Conservation (phyloP, 2,888 invertebrate species). For the Xanthorhoe spadicearia region DNA sequence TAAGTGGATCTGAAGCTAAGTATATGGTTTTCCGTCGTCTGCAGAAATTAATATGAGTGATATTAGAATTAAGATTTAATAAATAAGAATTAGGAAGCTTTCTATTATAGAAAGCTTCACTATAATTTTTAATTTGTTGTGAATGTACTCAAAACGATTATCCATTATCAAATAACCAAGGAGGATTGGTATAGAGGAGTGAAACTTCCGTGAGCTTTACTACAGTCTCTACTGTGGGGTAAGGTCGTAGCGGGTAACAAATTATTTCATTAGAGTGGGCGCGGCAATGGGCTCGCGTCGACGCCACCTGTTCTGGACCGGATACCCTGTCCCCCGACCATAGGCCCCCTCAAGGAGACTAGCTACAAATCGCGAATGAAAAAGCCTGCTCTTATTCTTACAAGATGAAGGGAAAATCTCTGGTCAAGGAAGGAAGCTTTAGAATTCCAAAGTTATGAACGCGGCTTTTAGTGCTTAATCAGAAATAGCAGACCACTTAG, state of each 20-base stretch:
- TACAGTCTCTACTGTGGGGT: conserved; percentile 15
- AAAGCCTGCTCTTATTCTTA: conserved; percentile 24
- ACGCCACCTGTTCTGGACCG: conserved; percentile 79
- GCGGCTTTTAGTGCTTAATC: background rate
- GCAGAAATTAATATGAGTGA: no score
- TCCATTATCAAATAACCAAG: no score
- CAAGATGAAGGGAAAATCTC: conserved; percentile 7
- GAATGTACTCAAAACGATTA: no score
- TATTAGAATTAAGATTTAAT: no score
- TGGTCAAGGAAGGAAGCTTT: conserved; percentile 3
- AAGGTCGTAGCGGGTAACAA: conserved; percentile 75
- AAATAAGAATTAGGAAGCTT: no score
- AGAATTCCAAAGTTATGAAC: conserved; percentile 5
- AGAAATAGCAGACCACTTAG: background rate
- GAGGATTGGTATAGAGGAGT: no score
- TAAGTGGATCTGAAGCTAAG: no score
- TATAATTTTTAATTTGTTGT: no score
- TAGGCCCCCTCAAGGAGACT: conserved; percentile 47
- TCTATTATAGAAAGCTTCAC: no score
- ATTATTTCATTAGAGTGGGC: conserved; percentile 80
- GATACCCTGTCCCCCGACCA: conserved; percentile 67
- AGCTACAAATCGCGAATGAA: conserved; percentile 50
- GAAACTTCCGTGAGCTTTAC: conserved; percentile 4
- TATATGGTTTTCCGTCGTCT: no score
- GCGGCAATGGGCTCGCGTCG: conserved; percentile 59